Conservation (phyloP, 2,888 invertebrate species). For the Heliconius charithonia region DNA sequence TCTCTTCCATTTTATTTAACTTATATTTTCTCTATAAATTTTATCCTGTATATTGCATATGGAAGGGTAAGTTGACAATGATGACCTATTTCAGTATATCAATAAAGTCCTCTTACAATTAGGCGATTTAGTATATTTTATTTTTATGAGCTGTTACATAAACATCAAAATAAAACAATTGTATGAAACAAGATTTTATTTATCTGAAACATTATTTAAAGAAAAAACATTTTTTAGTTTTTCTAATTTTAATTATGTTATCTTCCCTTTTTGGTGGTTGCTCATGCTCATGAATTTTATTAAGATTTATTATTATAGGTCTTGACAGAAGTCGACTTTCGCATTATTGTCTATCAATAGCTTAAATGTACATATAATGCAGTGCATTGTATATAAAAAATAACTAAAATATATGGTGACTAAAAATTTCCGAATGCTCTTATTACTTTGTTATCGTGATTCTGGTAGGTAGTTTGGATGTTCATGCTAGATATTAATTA, state of each 20-base stretch:
- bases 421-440: too few species aligned
- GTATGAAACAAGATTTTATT: background rate
- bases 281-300: background rate
- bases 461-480: too few species aligned
- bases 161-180: background rate
- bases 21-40: background rate
- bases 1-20: background rate
- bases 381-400: too few species aligned
- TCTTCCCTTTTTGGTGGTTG: background rate
- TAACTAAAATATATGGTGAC: too few species aligned
- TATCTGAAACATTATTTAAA: background rate
- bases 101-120: too few species aligned
- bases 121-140: background rate
- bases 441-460: background rate
- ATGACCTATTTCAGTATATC: background rate
- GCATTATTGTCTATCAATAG: too few species aligned
- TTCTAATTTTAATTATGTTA: background rate
- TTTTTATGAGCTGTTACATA: background rate
- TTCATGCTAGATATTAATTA: too few species aligned
- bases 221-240: background rate
- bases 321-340: too few species aligned
- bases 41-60: background rate
- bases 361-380: background rate
- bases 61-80: background rate
- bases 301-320: background rate